A percentile compares a stretch with the other conserved stretches of the same genome.
These are phyloP conservation scores for Drosophila littoralis DNA, from an alignment of 1,140 invertebrate genomes.

Conservation along the genomic window DNA sequence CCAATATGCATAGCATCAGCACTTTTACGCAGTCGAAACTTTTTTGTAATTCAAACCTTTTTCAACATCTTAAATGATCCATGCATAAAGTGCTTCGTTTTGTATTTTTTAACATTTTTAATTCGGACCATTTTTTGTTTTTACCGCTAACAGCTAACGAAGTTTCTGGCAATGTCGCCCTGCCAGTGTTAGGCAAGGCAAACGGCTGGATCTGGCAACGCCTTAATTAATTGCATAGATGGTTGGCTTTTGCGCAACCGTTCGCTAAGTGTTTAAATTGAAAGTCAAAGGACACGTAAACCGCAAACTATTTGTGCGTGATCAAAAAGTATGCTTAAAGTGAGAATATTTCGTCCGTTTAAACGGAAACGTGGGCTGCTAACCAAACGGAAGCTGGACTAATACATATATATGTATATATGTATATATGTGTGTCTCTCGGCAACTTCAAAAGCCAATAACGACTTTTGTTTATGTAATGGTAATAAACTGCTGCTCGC, in stretches of 20 bases:
- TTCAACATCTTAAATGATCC: slow-evolving; percentile 3
- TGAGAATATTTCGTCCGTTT: slow-evolving; percentile 5
- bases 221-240: slow-evolving; percentile 68
- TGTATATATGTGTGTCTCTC: slow-evolving; percentile 28
- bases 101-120: slow-evolving; percentile 1
- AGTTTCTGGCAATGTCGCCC: no score
- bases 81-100: slow-evolving; percentile 11
- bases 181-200: background rate
- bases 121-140: background rate
- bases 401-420: background rate
- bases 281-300: slow-evolving; percentile 43
- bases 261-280: slow-evolving; percentile 53
- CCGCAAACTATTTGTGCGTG: slow-evolving; percentile 27
- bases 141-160: no score
- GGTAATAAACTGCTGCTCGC: slow-evolving; percentile 21
- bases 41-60: slow-evolving; percentile 16
- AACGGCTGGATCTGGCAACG: slow-evolving; percentile 11
- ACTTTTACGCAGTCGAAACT: background rate
- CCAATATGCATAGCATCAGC: slow-evolving; percentile 14
- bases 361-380: slow-evolving; percentile 8
- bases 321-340: slow-evolving; percentile 57
- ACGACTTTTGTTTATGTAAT: slow-evolving; percentile 31
- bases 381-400: slow-evolving; percentile 23
- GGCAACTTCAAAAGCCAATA: slow-evolving; percentile 13
- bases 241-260: slow-evolving; percentile 9